Percentiles rank a stretch among this genome's conserved stretches.
phyloP scores from a whole-genome alignment of 2,113 vertebrate species.

The Nothobranchius furzeri region DNA sequence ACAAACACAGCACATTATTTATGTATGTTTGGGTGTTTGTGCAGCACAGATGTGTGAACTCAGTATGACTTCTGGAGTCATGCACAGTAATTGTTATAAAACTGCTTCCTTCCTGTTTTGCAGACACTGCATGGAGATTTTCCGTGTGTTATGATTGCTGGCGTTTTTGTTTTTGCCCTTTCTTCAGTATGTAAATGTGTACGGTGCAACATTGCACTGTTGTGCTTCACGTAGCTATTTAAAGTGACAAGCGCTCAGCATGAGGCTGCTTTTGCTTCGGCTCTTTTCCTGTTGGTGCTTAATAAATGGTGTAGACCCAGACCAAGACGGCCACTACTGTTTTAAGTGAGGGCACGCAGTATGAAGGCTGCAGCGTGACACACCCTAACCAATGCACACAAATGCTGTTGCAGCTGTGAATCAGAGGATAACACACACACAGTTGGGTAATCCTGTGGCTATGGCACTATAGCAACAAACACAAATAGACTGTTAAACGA shows the following conservation, averaged over 20 bases:
- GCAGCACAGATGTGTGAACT: slow-evolving; percentile 44
- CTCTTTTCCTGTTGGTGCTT: slow-evolving; percentile 25
- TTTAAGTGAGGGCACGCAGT: slow-evolving; percentile 37
- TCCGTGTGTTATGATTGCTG: background rate
- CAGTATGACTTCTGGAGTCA: slow-evolving; percentile 28
- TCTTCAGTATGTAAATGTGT: slow-evolving; percentile 30
- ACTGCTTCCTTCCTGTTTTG: slow-evolving; percentile 33
- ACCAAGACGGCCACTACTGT: slow-evolving; percentile 39
- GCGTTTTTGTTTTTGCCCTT: slow-evolving; percentile 3
- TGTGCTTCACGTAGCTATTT: slow-evolving; percentile 35
- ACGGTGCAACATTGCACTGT: slow-evolving; percentile 21
- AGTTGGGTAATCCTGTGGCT: slow-evolving; percentile 30
- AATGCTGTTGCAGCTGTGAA: slow-evolving; percentile 40
- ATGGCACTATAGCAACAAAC: slow-evolving; percentile 33
- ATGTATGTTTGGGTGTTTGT: slow-evolving; percentile 11
- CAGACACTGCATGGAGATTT: slow-evolving; percentile 8
- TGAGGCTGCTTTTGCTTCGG: slow-evolving; percentile 13
- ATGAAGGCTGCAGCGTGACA: slow-evolving; percentile 48
- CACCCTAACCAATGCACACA: slow-evolving; percentile 29
- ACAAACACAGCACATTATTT: background rate
- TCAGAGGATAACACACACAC: slow-evolving; percentile 2
- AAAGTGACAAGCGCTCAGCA: slow-evolving; percentile 55
- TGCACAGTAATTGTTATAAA: slow-evolving; percentile 14
- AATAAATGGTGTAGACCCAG: slow-evolving; percentile 55
- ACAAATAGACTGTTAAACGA: background rate